Evolutionary conservation across 2,888 invertebrate species (phyloP), one percentile per base, ranked within the genome.

Genomic region (Scaptomyza reducta): DNA sequence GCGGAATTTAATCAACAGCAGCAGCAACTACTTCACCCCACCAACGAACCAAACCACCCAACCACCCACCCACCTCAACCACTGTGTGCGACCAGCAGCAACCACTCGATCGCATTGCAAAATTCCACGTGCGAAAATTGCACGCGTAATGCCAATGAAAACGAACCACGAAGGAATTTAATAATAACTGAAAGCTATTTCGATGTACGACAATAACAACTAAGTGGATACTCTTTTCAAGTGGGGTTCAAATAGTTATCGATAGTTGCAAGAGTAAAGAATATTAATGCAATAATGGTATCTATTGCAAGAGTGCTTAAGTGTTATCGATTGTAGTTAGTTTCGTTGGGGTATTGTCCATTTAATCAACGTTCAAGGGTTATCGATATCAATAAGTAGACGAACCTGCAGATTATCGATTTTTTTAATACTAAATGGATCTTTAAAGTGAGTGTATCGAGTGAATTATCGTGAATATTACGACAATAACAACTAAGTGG

Each of bases 51-150:
- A n/a, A n/a, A n/a, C 18, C 13, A 25, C 13, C 16, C 11, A 18
- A 31, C 18, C 40, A 50, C 14, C 35, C 13, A 5, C 14, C 10
- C 18, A 44, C n/a, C 45, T 27, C 47, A 44, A 29, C 40, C 29
- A 1, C 11, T 31, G 46, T 10, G 25, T 16, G 33, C 16, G 29
- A 16, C 16, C 5, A 6, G 29, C 13, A 47, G 47, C 54, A 55
- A 58, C 50, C 66, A 66, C 55, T 71, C 68, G 68, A 74, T 74
- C 64, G 66, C 72, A 86, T 86, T 86, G 77, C 80, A 64, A 83
- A 86, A 84, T 86, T 84, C 84, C 84, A 81, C 81, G 77, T 86
- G 84, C 74, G 70, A 79, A 84, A 77, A 77, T 77, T 72, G 75
- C 75, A 76, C 76, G 84, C 81, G 81, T 84, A 74, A 81, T 74